phyloP scores from a whole-genome alignment of 2,113 vertebrate genomes.

The Cyprinodon brontotheroides region DNA sequence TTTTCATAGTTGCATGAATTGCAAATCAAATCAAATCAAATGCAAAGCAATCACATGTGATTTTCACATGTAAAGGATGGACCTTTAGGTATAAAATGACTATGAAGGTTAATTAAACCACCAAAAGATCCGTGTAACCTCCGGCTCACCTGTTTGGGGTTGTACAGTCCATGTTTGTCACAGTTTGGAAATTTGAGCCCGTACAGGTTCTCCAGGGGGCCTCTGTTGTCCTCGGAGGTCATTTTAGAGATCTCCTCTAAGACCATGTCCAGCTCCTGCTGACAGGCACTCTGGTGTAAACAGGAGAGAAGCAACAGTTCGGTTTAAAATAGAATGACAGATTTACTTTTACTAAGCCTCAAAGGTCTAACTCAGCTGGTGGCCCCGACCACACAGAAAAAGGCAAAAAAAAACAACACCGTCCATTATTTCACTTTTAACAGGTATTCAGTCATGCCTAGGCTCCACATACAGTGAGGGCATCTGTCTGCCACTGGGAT shows the following conservation, averaged over 20 bases:
- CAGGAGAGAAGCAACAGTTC: neutral
- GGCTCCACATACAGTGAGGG: slow-evolving; percentile 7
- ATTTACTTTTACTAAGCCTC: neutral
- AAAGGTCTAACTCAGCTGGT: slow-evolving; percentile 29
- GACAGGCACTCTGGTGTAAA: slow-evolving; percentile 85
- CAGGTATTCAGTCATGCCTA: slow-evolving; percentile 1
- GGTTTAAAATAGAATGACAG: neutral
- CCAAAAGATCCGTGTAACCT: no score
- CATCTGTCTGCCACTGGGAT: slow-evolving; percentile 44
- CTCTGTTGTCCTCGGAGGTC: slow-evolving; percentile 89
- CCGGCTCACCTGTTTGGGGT: slow-evolving; percentile 91
- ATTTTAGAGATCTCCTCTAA: slow-evolving; percentile 92
- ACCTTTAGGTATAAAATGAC: no score
- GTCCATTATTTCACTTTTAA: neutral
- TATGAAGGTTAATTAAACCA: no score
- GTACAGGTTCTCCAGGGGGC: slow-evolving; percentile 92
- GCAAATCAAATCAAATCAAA: no score
- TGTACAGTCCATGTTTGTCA: slow-evolving; percentile 91
- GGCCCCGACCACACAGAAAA: slow-evolving; percentile 6
- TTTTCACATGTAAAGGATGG: no score
- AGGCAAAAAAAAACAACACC: slow-evolving; percentile 6
- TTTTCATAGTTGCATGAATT: no score
- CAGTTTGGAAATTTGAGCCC: slow-evolving; percentile 95
- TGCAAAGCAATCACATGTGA: no score
- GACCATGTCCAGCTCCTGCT: slow-evolving; percentile 91